Base-by-base conservation (phyloP, 2,888 invertebrate species). In the Anoplius nigerrimus region DNA sequence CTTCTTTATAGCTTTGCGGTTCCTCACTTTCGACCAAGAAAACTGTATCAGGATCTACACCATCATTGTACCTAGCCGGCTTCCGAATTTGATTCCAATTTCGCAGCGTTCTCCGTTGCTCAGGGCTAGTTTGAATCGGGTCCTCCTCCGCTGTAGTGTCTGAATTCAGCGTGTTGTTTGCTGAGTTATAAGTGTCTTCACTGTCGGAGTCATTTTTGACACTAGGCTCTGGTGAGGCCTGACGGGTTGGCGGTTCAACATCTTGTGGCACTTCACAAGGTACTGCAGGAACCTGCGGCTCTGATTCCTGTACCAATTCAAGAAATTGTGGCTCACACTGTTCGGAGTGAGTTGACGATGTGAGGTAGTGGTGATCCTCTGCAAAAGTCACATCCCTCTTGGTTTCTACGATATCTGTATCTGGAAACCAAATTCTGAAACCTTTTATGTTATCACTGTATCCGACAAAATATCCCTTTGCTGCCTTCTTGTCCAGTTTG, bases 21-120 rank as follows among this genome's bases (percentile, higher is more conserved):
- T 71, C 65, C 13, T 67, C 57, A 15, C 8, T 21, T 62, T 70
- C 70, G 18, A 53, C 54, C 0, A 71, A 11, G 15, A 73, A 51
- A 20, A 72, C 8, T 16, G 54, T 43, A 34, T 64, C 64, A 16
- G 64, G 42, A 51, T 63, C 66, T 20, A 54, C 5, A 20, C 46
- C 59, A 56, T 52, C 34, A 2, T 21, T 21, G 22, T 62, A 65
- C 43, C 57, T 65, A 22, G 13, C 42, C 4, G 62, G 62, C 55
- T 20, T 62, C 27, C 24, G 20, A 13, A 55, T 62, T 15, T 4
- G 21, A 20, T 11, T 43, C 34, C 62, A 45, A 27, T 55, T 45
- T 5, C 62, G 62, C n/a, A 62, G 5, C 3, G 8, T n/a, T 62
- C 62, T 62, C 22, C 11, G 21, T 54, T 62, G 21, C 42, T 42